A percentile compares a stretch with the other conserved stretches of the same genome.
phyloP scores from a whole-genome alignment of 2,113 vertebrate genomes.

The Oryzias celebensis region DNA sequence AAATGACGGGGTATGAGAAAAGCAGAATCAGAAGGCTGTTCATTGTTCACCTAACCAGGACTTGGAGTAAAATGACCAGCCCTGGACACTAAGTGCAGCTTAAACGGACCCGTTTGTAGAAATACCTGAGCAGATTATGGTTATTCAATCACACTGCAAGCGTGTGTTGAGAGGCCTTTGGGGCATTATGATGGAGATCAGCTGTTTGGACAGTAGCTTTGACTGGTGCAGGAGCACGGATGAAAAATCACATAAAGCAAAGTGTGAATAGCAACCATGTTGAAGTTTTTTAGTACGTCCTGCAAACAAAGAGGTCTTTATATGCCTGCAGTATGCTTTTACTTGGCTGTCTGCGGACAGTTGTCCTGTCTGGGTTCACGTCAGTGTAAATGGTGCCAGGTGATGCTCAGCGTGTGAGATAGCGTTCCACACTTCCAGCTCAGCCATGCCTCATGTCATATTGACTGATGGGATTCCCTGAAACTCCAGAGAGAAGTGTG shows the following conservation, averaged over 20 bases:
- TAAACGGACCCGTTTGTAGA: conserved; percentile 22
- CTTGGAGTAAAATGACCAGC: conserved; percentile 22
- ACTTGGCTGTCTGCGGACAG: conserved; percentile 40
- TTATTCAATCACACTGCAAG: conserved; percentile 60
- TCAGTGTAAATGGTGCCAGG: conserved; percentile 60
- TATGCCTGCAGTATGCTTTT: conserved; percentile 32
- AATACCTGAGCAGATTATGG: conserved; percentile 58
- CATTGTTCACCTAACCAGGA: conserved; percentile 24
- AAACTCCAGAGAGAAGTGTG: conserved; percentile 62
- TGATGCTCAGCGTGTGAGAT: conserved; percentile 55
- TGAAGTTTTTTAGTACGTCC: conserved; percentile 11
- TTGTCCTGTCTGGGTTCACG: conserved; percentile 52
- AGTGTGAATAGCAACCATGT: conserved; percentile 26
- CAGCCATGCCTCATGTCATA: conserved; percentile 72
- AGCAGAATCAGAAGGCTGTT: conserved; percentile 19
- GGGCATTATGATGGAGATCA: conserved; percentile 62
- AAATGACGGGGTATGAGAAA: neutral
- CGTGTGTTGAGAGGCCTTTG: conserved; percentile 54
- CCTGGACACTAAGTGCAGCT: conserved; percentile 19
- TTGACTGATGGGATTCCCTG: conserved; percentile 73
- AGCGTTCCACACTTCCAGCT: conserved; percentile 66
- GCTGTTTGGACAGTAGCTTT: conserved; percentile 57
- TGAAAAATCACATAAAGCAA: conserved; percentile 17
- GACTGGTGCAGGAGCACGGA: conserved; percentile 47
- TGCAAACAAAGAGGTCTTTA: conserved; percentile 30